A percentile compares a stretch with the other conserved stretches of the same genome.
Evolutionary conservation across 2,113 vertebrate genomes (phyloP).

Genomic region (Murina feae): DNA sequence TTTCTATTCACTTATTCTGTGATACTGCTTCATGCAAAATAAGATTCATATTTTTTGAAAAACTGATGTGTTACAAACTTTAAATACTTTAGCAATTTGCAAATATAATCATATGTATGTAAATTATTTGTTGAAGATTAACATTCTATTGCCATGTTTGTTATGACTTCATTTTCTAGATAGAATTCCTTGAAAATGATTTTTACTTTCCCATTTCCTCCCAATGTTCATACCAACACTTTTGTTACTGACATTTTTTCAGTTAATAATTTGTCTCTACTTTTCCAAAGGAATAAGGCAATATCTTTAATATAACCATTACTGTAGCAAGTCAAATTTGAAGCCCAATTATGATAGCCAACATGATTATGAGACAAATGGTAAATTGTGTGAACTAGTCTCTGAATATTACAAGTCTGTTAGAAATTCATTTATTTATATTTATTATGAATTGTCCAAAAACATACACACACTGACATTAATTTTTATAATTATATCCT

Average conservation of each 20-base stretch:
- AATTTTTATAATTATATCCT: not conserved
- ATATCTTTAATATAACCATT: not conserved
- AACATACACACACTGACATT: not conserved
- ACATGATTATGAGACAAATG: not conserved
- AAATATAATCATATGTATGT: constrained; percentile 27
- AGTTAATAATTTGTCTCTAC: not conserved
- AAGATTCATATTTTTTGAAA: not conserved
- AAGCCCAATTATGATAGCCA: not conserved
- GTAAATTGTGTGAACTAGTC: not conserved
- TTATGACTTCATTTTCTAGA: not conserved
- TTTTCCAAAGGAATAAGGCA: not conserved
- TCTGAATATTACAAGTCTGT: not conserved
- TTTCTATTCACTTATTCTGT: constrained; percentile 34
- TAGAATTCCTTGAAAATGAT: not conserved
- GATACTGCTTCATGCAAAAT: constrained; percentile 27
- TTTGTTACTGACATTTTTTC: not conserved
- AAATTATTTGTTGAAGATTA: constrained; percentile 44
- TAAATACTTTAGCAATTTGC: constrained; percentile 45
- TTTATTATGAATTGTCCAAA: not conserved
- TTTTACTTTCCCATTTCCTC: not conserved
- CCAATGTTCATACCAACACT: not conserved
- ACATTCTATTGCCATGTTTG: not conserved
- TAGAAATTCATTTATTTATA: not conserved
- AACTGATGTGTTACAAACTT: constrained; percentile 22
- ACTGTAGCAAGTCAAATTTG: not conserved